Percentiles rank a stretch among this genome's conserved stretches.
These are phyloP conservation scores for Lithobates pipiens DNA, from an alignment of 2,797 vertebrate genomes.

Conservation along the genomic window DNA sequence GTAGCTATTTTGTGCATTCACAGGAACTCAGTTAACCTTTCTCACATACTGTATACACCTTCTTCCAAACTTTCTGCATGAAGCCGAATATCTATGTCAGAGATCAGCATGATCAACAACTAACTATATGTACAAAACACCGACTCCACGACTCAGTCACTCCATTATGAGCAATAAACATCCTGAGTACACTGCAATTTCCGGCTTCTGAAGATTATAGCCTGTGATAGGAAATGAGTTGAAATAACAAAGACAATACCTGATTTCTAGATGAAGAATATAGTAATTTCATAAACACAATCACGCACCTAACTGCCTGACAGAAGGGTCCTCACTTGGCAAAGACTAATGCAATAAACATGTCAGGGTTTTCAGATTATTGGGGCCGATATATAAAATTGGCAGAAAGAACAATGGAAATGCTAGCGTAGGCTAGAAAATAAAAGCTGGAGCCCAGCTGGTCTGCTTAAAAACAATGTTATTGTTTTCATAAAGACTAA, in stretches of 20 bases:
- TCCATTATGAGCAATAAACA: slow-evolving; percentile 43
- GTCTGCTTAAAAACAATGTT: too few species aligned
- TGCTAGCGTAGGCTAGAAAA: too few species aligned
- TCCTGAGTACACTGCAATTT: slow-evolving; percentile 34
- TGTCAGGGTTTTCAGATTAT: background rate
- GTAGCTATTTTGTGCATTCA: too few species aligned
- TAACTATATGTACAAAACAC: slow-evolving; percentile 26
- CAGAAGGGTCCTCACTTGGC: background rate
- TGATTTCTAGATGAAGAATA: slow-evolving; percentile 37
- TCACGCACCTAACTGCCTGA: background rate
- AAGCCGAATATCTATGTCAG: background rate
- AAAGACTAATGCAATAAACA: background rate
- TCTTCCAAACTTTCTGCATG: background rate
- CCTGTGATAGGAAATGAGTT: slow-evolving; percentile 25
- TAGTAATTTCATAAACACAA: slow-evolving; percentile 41
- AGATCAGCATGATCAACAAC: slow-evolving; percentile 6
- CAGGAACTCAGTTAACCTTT: too few species aligned
- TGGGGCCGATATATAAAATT: background rate
- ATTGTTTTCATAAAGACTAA: too few species aligned
- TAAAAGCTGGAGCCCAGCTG: too few species aligned
- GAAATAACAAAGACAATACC: slow-evolving; percentile 43
- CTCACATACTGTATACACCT: too few species aligned
- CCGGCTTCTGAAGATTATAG: slow-evolving; percentile 48
- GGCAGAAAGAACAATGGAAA: too few species aligned
- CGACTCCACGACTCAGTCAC: background rate